Evolutionary conservation across 2,113 vertebrate genomes (phyloP).

Genomic region (Lophura nycthemera): DNA sequence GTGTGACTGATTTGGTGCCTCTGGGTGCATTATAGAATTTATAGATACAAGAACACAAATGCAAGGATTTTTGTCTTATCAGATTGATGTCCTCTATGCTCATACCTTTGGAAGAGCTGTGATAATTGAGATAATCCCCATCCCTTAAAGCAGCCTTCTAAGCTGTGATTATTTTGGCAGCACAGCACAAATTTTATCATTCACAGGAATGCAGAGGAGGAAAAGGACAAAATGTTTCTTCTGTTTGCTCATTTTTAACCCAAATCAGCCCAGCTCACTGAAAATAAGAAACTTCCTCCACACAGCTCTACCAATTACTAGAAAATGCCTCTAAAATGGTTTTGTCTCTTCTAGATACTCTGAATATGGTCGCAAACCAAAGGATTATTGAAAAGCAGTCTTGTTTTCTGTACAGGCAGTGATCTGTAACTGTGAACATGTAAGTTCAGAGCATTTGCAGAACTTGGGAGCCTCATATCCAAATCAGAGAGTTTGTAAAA

Average conservation of each 20-base stretch:
- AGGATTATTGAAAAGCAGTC: neutral
- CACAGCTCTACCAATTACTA: neutral
- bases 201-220: constrained; percentile 24
- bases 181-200: constrained; percentile 54
- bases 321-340: neutral
- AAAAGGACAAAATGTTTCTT: constrained; percentile 1
- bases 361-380: neutral
- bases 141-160: constrained; percentile 56
- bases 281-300: neutral
- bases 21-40: constrained; percentile 34
- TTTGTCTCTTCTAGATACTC: neutral
- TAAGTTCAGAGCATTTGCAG: neutral
- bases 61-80: constrained; percentile 64
- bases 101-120: constrained; percentile 52
- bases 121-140: constrained; percentile 69
- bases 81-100: constrained; percentile 63
- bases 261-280: neutral
- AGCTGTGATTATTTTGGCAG: constrained; percentile 67
- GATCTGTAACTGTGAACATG: accelerated
- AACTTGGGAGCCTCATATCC: neutral
- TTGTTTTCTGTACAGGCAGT: neutral
- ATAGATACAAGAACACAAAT: constrained; percentile 44
- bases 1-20: neutral
- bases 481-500: neutral
- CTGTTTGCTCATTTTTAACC: constrained; percentile 30